A percentile compares a stretch with the other conserved stretches of the same genome.
Conservation (phyloP, 2,888 invertebrate genomes). For the Torymus texanus region DNA sequence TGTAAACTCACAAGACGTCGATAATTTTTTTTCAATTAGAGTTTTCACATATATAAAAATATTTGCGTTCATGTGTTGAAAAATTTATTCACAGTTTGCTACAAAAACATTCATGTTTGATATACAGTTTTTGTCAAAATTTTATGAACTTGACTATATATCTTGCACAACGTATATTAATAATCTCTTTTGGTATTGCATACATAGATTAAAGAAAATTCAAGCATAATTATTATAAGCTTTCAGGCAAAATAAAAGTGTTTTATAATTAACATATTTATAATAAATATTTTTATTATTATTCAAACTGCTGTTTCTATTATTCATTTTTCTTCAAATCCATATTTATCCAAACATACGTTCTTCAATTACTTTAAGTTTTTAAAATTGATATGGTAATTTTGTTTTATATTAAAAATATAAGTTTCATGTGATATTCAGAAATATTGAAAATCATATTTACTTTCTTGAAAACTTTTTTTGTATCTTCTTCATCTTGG, state of each 20-base stretch:
- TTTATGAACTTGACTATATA: slow-evolving; percentile 42
- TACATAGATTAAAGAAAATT: slow-evolving; percentile 33
- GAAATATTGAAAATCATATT: too few species aligned
- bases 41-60: not conserved
- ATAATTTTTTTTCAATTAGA: slow-evolving; percentile 11
- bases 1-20: slow-evolving; percentile 18
- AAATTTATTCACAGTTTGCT: slow-evolving; percentile 30
- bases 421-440: too few species aligned
- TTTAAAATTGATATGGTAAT: too few species aligned
- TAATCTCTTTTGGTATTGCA: slow-evolving; percentile 41
- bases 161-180: slow-evolving; percentile 44
- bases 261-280: slow-evolving; percentile 54
- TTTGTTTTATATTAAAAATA: too few species aligned
- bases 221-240: slow-evolving; percentile 47
- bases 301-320: slow-evolving; percentile 9
- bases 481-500: too few species aligned
- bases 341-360: not conserved
- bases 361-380: not conserved
- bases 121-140: slow-evolving; percentile 40
- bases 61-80: slow-evolving; percentile 4
- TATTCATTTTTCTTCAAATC: not conserved
- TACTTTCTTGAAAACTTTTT: too few species aligned
- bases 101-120: slow-evolving; percentile 18
- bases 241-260: slow-evolving; percentile 47
- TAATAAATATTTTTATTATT: slow-evolving; percentile 55